These are phyloP conservation scores for Vanacampus margaritifer DNA, from an alignment of 2,113 vertebrate genomes.

Conservation along the genomic window DNA sequence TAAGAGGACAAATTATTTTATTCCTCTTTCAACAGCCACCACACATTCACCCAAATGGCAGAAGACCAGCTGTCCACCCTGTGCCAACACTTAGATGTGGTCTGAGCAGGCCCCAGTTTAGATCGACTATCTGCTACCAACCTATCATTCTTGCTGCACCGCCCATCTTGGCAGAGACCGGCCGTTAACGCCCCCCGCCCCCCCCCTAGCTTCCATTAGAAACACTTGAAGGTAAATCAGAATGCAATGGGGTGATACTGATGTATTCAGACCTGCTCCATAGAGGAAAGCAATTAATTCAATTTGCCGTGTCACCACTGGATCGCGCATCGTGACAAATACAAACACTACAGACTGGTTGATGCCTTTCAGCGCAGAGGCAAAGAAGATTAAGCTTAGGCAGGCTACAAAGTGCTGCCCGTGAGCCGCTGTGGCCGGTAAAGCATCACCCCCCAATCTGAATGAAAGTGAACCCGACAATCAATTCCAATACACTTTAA, in stretches of 20 bases:
- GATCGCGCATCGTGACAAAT: conserved; percentile 11
- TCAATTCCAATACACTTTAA: conserved; percentile 45
- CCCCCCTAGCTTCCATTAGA: neutral
- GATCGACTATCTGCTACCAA: too few relatives aligned
- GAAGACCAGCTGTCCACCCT: too few relatives aligned
- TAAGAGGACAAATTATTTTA: too few relatives aligned
- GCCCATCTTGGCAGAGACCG: too few relatives aligned
- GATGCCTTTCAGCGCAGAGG: conserved; percentile 24
- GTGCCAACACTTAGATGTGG: too few relatives aligned
- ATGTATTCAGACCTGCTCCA: conserved; percentile 6
- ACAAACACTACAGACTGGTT: conserved; percentile 5
- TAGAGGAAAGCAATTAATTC: conserved; percentile 6
- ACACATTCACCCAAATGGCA: too few relatives aligned
- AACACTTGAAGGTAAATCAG: conserved; percentile 9
- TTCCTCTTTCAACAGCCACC: too few relatives aligned
- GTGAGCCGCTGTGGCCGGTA: conserved; percentile 26
- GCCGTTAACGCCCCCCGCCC: too few relatives aligned
- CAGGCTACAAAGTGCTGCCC: conserved; percentile 20
- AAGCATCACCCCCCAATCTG: conserved; percentile 15
- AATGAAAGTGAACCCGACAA: conserved; percentile 40
- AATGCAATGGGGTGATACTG: conserved; percentile 2
- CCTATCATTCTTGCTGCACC: too few relatives aligned
- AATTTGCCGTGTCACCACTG: conserved; percentile 21
- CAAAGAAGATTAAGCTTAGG: conserved; percentile 36
- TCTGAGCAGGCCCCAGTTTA: too few relatives aligned